These are phyloP conservation scores for Oryzaephilus surinamensis DNA, from an alignment of 1,140 invertebrate genomes.

Conservation along the genomic window DNA sequence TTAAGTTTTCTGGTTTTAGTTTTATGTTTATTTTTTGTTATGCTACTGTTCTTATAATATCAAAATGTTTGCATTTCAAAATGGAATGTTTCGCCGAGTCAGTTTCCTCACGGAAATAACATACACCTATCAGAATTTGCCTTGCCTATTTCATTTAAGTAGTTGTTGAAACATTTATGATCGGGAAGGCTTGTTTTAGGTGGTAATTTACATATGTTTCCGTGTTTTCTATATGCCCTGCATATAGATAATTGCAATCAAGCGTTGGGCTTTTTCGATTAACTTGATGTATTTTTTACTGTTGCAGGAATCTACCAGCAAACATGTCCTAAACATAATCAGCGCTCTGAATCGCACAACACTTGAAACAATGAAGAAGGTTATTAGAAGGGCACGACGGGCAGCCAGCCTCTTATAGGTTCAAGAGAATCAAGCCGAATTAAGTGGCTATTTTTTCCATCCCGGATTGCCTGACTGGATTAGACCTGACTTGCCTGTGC, in stretches of 20 bases:
- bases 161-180: slow-evolving; percentile 17
- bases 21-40: background rate
- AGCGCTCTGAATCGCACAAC: too few relatives aligned
- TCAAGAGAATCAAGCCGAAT: too few relatives aligned
- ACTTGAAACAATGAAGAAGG: too few relatives aligned
- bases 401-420: too few relatives aligned
- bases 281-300: slow-evolving; percentile 10
- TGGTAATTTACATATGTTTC: slow-evolving; percentile 15
- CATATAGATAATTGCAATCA: slow-evolving; percentile 7
- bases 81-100: slow-evolving; percentile 19
- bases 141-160: slow-evolving; percentile 12
- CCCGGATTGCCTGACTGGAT: too few relatives aligned
- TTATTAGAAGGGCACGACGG: too few relatives aligned
- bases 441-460: too few relatives aligned
- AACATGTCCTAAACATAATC: too few relatives aligned
- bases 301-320: slow-evolving; percentile 14
- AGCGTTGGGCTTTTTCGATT: slow-evolving; percentile 15
- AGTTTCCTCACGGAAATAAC: slow-evolving; percentile 4
- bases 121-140: background rate
- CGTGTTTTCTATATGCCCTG: slow-evolving; percentile 17
- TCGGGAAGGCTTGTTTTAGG: slow-evolving; percentile 16
- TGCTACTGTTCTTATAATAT: slow-evolving; percentile 1
- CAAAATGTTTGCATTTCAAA: slow-evolving; percentile 12
- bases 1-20: background rate
- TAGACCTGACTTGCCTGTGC: too few relatives aligned